Conservation (phyloP, 1,140 invertebrate species). For the Bombus confusus region DNA sequence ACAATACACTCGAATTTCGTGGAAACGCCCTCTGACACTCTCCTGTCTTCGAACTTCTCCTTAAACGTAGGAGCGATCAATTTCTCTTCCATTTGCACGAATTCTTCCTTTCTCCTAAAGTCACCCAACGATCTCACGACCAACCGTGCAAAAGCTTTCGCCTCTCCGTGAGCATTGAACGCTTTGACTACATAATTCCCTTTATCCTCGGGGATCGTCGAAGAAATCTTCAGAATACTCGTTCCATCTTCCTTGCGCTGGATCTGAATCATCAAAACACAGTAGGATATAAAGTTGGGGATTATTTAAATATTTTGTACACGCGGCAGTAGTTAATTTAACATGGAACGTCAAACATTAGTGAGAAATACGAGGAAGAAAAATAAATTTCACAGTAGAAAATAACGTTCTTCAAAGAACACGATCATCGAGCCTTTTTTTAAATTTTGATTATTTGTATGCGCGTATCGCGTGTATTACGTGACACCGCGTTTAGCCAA, state of each 20-base stretch:
- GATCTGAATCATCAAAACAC: slow-evolving; percentile 70
- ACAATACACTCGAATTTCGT: slow-evolving; percentile 89
- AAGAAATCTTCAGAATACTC: slow-evolving; percentile 84
- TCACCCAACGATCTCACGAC: slow-evolving; percentile 86
- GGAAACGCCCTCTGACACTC: slow-evolving; percentile 81
- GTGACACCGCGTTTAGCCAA: not conserved
- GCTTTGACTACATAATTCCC: slow-evolving; percentile 91
- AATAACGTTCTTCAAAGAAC: not conserved
- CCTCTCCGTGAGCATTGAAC: slow-evolving; percentile 88
- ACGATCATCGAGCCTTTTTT: not conserved
- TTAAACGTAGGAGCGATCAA: slow-evolving; percentile 85
- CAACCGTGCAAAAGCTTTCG: slow-evolving; percentile 90
- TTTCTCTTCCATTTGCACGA: slow-evolving; percentile 84
- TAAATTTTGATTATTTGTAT: not conserved
- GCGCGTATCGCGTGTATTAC: no score
- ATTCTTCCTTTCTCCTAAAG: slow-evolving; percentile 76
- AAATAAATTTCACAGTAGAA: not conserved
- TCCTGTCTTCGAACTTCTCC: slow-evolving; percentile 85
- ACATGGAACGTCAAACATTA: not conserved
- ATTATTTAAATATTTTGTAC: not conserved
- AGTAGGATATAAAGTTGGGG: not conserved
- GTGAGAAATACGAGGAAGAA: not conserved
- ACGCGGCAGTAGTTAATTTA: not conserved
- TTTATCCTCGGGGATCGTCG: slow-evolving; percentile 85
- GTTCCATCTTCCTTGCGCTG: slow-evolving; percentile 82